Evolutionary conservation across 2,113 vertebrate genomes (phyloP), one percentile per base, ranked within the genome.

Genomic region (Manacus vitellinus): DNA sequence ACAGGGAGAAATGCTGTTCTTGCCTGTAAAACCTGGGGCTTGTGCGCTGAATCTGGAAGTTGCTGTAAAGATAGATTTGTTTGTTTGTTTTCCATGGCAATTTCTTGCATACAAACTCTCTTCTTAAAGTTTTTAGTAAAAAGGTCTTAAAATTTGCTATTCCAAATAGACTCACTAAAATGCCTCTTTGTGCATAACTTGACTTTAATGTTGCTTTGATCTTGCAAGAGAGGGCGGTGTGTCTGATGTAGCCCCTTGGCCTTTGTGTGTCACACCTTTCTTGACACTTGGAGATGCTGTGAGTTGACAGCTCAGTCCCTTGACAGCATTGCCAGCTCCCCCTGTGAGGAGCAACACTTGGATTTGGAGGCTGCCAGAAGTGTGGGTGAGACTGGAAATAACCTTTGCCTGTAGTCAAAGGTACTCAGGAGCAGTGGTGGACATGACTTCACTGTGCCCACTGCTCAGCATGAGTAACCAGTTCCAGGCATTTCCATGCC

Each of bases 321-420:
- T 19, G 1, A 13, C 14, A n/a, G 72, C 0, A 0, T 14, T 0
- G 1, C n/a, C 47, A 82, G 44, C 43, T 6, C 27, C 21, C n/a
- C 31, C 43, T 75, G 55, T 18, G 63, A 84, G 63, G 37, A 71
- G 35, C 72, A 88, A 43, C 46, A 19, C 54, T 54, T 18, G 30
- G 30, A 8, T 37, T 44, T 76, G 80, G 66, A 71, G 41, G 61
- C 76, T 96, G 92, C 82, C 85, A 94, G 70, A 52, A 91, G 41
- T n/a, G 92, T 87, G 94, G 86, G 66, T 79, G 88, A 94, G 91
- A 72, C 73, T 85, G 95, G 88, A 91, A 97, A 90, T 55, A 91
- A 85, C 82, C 89, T 85, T 85, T 67, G 54, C 43, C 67, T 82
- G 44, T 10, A 75, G 63, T 28, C 5, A 1, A 87, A 89, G 65